Evolutionary conservation across 2,888 invertebrate species (phyloP), one percentile per base, ranked within the genome.

Genomic region (Drosophila emarginata): DNA sequence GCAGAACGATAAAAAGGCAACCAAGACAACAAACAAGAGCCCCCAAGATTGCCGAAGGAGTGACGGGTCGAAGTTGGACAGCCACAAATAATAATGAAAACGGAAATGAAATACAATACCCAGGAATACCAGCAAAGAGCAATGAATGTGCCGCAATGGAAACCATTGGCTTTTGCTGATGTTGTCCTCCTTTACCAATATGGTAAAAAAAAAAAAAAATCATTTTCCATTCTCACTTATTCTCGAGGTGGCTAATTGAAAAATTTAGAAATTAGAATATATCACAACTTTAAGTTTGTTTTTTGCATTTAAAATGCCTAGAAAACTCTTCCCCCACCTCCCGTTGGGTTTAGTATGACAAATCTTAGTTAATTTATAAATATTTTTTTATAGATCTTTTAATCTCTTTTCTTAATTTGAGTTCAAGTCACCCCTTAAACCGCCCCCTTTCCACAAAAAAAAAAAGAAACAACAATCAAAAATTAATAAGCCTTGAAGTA

Each of bases 81-180:
- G 82, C 82, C 85, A 87, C 82, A 82, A 82, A 82, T 90, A 90
- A 89, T 89, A 90, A 90, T 87, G 80, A 82, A 84, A 89, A 86
- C 89, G 89, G 89, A 89, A 89, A 89, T 89, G 89, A 89, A 89
- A 88, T 78, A 89, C 87, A 90, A 90, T 89, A 87, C 87, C 82
- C 82, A 79, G 77, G 76, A 82, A 79, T 85, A 64, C 73, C 68
- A 60, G 45, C 32, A 84, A 71, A 69, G n/a, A 45, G 18, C 50
- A 45, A 45, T 32, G 54, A 57, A 61, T 67, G 56, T 45, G 18
- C 45, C 9, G 9, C 45, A 50, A 57, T 14, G 45, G 53, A 9
- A 28, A 32, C 2, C 15, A 15, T 15, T 15, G 15, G n/a, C n/a
- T 14, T 11, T 12, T 26, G 40, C 4, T 53, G 32, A 32, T 53